Evolutionary conservation across 2,797 vertebrate species (phyloP).

Genomic region (Xyrichtys novacula): DNA sequence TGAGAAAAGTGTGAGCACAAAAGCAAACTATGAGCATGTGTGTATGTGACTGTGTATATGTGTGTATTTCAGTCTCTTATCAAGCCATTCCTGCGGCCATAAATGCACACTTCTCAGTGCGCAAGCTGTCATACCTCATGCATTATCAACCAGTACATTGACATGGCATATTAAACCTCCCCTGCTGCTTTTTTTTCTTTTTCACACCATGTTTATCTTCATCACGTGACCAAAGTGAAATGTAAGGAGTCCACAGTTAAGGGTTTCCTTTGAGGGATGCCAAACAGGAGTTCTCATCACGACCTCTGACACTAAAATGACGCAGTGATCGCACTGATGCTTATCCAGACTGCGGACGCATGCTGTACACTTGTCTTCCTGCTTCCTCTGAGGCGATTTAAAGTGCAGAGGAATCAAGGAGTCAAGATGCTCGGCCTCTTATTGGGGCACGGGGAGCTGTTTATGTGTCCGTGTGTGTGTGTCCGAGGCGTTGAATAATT

Average conservation of each 20-base stretch:
- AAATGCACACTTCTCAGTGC: conserved; percentile 47
- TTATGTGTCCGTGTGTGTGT: not conserved
- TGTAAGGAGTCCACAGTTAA: not conserved
- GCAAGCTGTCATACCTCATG: conserved; percentile 61
- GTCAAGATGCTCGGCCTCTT: conserved; percentile 24
- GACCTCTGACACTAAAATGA: conserved; percentile 6
- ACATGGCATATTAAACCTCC: conserved; percentile 22
- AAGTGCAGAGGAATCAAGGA: conserved; percentile 11
- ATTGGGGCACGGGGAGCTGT: conserved; percentile 35
- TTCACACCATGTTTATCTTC: conserved; percentile 34
- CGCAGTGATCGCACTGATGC: conserved; percentile 4
- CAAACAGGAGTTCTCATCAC: not conserved
- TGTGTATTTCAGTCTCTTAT: conserved; percentile 25
- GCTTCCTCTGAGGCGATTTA: not conserved
- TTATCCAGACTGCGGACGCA: not conserved
- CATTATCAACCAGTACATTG: conserved; percentile 38
- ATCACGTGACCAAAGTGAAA: conserved; percentile 11
- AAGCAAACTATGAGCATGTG: conserved; percentile 17
- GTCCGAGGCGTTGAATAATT: conserved; percentile 57
- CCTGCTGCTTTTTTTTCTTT: conserved; percentile 34
- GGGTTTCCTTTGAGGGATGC: conserved; percentile 6
- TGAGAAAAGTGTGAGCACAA: conserved; percentile 38
- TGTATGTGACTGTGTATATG: conserved; percentile 1
- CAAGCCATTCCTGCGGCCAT: conserved; percentile 59
- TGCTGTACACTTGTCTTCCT: not conserved